Percentiles rank a stretch among this genome's conserved stretches.
Evolutionary conservation across 2,797 vertebrate genomes (phyloP).

Genomic region (Lerista edwardsae): DNA sequence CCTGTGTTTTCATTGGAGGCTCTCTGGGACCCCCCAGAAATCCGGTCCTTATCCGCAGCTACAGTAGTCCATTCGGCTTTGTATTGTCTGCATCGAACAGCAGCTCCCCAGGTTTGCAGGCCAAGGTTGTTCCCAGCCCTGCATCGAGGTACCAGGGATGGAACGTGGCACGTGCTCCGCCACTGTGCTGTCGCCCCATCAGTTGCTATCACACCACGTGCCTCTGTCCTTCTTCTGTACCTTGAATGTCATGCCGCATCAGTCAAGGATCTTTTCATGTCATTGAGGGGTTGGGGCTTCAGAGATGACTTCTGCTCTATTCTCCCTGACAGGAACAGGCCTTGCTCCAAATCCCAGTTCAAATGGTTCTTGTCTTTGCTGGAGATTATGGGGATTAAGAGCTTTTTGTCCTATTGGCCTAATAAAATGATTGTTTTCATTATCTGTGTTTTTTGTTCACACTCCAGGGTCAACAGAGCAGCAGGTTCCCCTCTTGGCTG

Average conservation of each 20-base stretch:
- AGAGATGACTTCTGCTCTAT: neutral
- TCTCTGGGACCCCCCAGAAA: too few species aligned
- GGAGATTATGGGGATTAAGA: slow-evolving; percentile 25
- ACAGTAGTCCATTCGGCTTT: too few species aligned
- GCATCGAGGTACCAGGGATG: too few species aligned
- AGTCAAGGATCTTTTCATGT: neutral
- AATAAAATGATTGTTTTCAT: slow-evolving; percentile 33
- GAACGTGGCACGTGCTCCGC: too few species aligned
- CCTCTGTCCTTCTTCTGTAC: neutral
- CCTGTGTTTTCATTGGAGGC: too few species aligned
- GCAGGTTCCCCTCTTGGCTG: neutral
- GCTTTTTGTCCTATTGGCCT: neutral
- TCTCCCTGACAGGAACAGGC: neutral
- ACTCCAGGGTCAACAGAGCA: slow-evolving; percentile 1
- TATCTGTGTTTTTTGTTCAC: slow-evolving; percentile 14
- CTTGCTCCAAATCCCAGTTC: slow-evolving; percentile 18
- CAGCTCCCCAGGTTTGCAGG: too few species aligned
- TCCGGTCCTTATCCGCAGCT: too few species aligned
- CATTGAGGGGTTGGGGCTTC: neutral
- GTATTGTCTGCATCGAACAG: too few species aligned
- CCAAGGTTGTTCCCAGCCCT: too few species aligned
- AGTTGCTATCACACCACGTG: too few species aligned
- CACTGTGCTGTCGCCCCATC: too few species aligned
- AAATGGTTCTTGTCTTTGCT: slow-evolving; percentile 20
- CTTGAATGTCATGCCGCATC: neutral